phyloP scores from a whole-genome alignment of 64 coral and sea anemone species.

The Platygyra sinensis region DNA sequence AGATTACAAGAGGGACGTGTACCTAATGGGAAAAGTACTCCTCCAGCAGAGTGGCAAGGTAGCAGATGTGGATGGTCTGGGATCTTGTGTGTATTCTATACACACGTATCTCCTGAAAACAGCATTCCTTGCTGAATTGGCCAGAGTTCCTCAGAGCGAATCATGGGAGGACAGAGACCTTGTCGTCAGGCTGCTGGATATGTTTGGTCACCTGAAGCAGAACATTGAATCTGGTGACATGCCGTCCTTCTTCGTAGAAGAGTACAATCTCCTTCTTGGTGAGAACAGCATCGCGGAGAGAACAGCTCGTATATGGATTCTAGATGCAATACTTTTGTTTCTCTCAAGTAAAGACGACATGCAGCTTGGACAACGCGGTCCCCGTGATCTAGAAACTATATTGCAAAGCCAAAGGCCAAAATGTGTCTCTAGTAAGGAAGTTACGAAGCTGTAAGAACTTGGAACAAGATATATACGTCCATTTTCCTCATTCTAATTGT shows the following conservation, averaged over 20 bases:
- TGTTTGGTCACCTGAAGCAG: no score
- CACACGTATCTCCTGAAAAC: conserved; percentile 52
- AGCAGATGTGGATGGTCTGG: conserved; percentile 23
- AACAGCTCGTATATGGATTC: conserved; percentile 34
- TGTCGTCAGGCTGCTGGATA: no score
- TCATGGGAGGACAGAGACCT: not conserved
- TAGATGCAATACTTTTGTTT: conserved; percentile 44
- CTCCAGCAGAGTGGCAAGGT: conserved; percentile 15
- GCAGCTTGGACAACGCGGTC: not conserved
- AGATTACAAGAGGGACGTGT: no score
- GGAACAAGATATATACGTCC: no score
- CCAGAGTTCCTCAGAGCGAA: conserved; percentile 32
- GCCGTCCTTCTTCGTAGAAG: conserved; percentile 32
- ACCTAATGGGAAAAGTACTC: no score
- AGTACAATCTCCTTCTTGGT: conserved; percentile 25
- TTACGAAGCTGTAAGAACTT: no score
- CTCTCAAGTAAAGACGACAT: conserved; percentile 11
- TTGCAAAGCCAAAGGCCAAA: no score
- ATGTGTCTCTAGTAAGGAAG: no score
- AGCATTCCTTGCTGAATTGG: conserved; percentile 32
- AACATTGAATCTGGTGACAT: not conserved
- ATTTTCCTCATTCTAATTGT: no score
- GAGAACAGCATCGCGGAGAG: conserved; percentile 16
- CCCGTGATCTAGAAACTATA: no score
- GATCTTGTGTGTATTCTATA: conserved; percentile 20